Conservation (phyloP, 2,888 invertebrate genomes). For the Apodemia hepburni region DNA sequence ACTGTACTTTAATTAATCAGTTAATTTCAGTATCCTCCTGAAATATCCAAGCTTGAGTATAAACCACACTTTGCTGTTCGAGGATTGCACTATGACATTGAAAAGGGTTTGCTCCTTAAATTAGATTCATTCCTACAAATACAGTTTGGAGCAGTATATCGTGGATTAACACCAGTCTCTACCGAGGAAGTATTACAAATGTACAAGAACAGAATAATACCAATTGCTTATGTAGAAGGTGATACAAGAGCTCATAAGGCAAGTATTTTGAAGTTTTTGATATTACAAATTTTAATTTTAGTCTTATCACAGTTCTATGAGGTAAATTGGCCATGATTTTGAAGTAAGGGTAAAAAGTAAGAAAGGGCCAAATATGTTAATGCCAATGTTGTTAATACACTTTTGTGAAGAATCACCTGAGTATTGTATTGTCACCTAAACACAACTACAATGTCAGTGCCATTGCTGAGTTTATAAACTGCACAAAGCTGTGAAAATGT, state of each 20-base stretch:
- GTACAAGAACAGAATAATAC: constrained; percentile 93
- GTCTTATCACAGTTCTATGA: no score
- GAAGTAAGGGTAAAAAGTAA: no score
- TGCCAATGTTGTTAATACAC: no score
- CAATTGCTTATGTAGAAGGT: constrained; percentile 93
- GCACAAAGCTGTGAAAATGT: no score
- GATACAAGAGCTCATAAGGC: constrained; percentile 86
- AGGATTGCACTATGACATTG: constrained; percentile 98
- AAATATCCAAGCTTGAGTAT: constrained; percentile 90
- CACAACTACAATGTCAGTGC: no score
- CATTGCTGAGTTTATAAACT: no score
- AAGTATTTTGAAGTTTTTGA: constrained; percentile 38
- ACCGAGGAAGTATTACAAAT: constrained; percentile 91
- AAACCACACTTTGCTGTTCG: constrained; percentile 96
- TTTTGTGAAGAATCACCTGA: no score
- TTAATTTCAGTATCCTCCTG: constrained; percentile 90
- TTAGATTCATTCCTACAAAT: constrained; percentile 98
- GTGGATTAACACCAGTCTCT: constrained; percentile 89
- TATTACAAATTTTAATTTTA: no score
- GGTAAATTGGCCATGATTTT: no score
- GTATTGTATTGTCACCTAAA: no score
- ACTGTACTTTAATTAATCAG: constrained; percentile 13
- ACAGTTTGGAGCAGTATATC: constrained; percentile 95
- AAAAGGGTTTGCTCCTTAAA: constrained; percentile 95
- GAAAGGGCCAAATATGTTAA: no score